These are phyloP conservation scores for Bradypodion pumilum DNA, from an alignment of 2,797 vertebrate species.

Conservation along the genomic window DNA sequence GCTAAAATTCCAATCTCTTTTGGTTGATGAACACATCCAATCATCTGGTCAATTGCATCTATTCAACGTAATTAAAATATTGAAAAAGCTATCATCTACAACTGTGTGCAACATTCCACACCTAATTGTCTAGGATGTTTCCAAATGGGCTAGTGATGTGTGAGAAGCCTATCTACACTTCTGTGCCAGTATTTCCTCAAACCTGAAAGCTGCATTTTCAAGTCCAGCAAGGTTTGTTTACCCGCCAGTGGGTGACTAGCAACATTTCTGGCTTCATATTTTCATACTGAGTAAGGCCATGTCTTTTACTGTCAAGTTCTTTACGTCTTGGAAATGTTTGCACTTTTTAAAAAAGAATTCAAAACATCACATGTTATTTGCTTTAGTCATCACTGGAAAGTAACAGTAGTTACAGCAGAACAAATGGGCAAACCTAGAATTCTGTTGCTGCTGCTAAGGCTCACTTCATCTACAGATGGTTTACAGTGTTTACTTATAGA, in stretches of 20 bases:
- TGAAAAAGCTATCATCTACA: conserved; percentile 56
- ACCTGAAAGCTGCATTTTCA: conserved; percentile 26
- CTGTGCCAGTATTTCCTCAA: not conserved
- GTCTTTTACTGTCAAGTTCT: conserved; percentile 35
- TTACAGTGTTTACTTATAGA: not conserved
- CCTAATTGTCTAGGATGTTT: conserved; percentile 60
- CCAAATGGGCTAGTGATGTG: conserved; percentile 42
- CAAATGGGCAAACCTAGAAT: not conserved
- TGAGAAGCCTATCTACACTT: not conserved
- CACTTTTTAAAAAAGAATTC: not conserved
- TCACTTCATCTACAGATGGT: not conserved
- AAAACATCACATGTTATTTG: not conserved
- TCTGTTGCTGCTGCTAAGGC: not conserved
- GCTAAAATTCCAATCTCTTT: conserved; percentile 60
- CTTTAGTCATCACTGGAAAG: conserved; percentile 14
- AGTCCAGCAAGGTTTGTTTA: conserved; percentile 20
- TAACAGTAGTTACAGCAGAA: conserved; percentile 1
- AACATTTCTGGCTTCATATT: conserved; percentile 36
- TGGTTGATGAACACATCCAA: conserved; percentile 63
- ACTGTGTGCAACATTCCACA: conserved; percentile 51
- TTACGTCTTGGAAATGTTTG: conserved; percentile 42
- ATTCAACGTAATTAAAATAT: conserved; percentile 61
- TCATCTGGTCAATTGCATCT: conserved; percentile 64
- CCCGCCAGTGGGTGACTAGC: conserved; percentile 22
- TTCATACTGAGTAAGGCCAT: not conserved